These are phyloP conservation scores for Drosophila subpulchrella DNA, from an alignment of 1,140 invertebrate genomes.

Conservation along the genomic window DNA sequence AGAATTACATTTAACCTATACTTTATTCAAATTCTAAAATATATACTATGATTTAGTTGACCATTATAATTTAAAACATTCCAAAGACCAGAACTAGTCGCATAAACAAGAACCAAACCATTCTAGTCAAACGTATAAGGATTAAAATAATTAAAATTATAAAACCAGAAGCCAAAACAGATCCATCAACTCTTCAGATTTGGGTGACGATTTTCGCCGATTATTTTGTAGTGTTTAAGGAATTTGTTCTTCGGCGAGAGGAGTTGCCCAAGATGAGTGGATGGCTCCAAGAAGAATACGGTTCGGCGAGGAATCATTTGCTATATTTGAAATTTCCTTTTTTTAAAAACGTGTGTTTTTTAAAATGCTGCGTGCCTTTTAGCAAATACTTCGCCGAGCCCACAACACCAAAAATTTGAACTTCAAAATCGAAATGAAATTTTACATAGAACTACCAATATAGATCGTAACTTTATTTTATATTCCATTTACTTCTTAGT, in stretches of 20 bases:
- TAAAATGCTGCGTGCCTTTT: constrained; percentile 84
- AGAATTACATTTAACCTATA: constrained; percentile 29
- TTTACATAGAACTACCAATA: constrained; percentile 17
- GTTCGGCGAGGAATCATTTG: constrained; percentile 51
- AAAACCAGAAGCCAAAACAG: constrained; percentile 31
- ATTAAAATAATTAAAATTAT: constrained; percentile 22
- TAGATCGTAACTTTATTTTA: constrained; percentile 61
- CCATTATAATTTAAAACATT: constrained; percentile 61
- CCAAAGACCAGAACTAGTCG: constrained; percentile 66
- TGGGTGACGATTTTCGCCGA: constrained; percentile 36
- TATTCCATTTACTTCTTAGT: constrained; percentile 50
- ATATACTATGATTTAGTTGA: constrained; percentile 37
- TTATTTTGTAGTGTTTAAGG: constrained; percentile 79
- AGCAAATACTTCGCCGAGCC: constrained; percentile 65
- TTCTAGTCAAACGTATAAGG: constrained; percentile 67
- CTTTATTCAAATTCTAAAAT: constrained; percentile 29
- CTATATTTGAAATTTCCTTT: constrained; percentile 72
- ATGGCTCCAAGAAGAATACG: constrained; percentile 6
- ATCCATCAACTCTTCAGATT: constrained; percentile 2
- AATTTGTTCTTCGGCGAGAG: constrained; percentile 57
- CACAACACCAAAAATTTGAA: constrained; percentile 18
- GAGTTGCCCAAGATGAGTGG: constrained; percentile 28
- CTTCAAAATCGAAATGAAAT: constrained; percentile 18
- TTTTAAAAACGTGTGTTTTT: constrained; percentile 83
- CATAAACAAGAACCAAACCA: constrained; percentile 40